These are phyloP conservation scores for Vesta saturnalis DNA, from an alignment of 2,888 invertebrate species.

Conservation along the genomic window DNA sequence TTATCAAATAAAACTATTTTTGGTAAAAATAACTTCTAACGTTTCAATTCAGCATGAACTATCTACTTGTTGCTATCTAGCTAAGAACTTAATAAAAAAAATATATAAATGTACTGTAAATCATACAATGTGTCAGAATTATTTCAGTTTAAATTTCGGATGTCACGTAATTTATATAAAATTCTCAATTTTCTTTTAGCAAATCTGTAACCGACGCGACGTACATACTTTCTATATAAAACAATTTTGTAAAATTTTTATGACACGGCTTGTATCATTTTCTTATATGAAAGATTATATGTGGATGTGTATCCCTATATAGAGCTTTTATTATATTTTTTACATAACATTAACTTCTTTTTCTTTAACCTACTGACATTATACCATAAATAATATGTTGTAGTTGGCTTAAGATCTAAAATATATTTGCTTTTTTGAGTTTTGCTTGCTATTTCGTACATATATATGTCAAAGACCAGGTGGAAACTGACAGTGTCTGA, in stretches of 20 bases:
- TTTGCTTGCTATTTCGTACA: not conserved
- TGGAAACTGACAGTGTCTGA: slow-evolving; percentile 12
- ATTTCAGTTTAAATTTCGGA: not conserved
- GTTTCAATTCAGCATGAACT: not conserved
- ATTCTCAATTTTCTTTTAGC: not conserved
- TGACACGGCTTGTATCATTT: no score
- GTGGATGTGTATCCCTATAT: no score
- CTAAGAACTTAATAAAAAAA: not conserved
- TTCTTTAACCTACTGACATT: no score
- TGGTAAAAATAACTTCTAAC: slow-evolving; percentile 2
- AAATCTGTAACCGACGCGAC: not conserved
- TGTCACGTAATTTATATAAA: not conserved
- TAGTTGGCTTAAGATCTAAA: no score
- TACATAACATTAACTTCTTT: no score
- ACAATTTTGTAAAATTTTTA: not conserved
- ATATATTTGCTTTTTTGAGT: no score
- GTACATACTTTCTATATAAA: not conserved
- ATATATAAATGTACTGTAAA: not conserved
- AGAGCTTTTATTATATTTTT: no score
- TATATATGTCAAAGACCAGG: not conserved
- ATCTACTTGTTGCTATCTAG: not conserved
- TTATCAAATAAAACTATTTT: not conserved
- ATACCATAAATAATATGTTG: no score
- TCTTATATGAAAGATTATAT: no score
- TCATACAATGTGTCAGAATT: not conserved